Evolutionary conservation across 1,140 invertebrate species (phyloP).

Genomic region (Listronotus bonariensis): DNA sequence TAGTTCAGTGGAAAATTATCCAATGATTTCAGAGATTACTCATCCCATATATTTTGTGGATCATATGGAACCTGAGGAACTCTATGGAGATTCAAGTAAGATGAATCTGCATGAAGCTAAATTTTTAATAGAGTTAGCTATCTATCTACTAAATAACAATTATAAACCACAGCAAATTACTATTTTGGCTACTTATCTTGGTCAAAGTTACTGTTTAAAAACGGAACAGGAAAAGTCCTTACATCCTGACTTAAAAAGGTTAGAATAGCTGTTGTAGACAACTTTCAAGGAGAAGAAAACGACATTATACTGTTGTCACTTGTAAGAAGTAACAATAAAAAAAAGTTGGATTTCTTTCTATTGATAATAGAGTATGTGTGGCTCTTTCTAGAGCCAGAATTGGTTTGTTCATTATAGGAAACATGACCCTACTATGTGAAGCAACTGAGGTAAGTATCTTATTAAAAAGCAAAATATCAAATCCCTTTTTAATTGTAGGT

Average conservation of each 20-base stretch:
- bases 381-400: slow-evolving; percentile 79
- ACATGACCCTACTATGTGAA: slow-evolving; percentile 42
- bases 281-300: slow-evolving; percentile 85
- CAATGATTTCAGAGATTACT: slow-evolving; percentile 59
- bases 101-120: slow-evolving; percentile 67
- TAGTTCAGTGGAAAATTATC: slow-evolving; percentile 59
- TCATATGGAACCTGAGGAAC: slow-evolving; percentile 61
- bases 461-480: background rate
- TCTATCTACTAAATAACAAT: slow-evolving; percentile 65
- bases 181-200: slow-evolving; percentile 69
- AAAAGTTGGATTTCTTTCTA: slow-evolving; percentile 77
- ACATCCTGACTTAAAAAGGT: slow-evolving; percentile 57
- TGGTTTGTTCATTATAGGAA: slow-evolving; percentile 69
- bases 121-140: slow-evolving; percentile 61
- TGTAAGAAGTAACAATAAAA: slow-evolving; percentile 72
- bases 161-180: slow-evolving; percentile 66
- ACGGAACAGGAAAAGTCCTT: too few relatives aligned
- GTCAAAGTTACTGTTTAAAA: too few relatives aligned
- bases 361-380: slow-evolving; percentile 79
- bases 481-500: too few relatives aligned
- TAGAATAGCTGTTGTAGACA: slow-evolving; percentile 74
- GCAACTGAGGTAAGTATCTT: slow-evolving; percentile 1
- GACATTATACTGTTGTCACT: slow-evolving; percentile 83
- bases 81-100: slow-evolving; percentile 60
- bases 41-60: slow-evolving; percentile 67